Base-by-base conservation (phyloP, 1,140 invertebrate species). In the Zophobas morio region DNA sequence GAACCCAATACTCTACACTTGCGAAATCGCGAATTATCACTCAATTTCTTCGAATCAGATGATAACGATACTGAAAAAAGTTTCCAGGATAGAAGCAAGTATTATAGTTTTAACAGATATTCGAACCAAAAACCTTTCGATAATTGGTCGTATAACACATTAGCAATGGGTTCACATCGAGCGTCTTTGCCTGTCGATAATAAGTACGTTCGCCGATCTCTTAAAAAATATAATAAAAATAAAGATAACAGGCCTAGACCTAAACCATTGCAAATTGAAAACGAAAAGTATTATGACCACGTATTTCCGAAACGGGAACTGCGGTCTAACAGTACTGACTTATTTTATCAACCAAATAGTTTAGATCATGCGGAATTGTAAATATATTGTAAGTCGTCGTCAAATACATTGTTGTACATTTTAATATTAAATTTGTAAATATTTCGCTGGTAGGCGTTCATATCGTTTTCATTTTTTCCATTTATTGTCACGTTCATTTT, bases 341-440 rank as follows among this genome's bases (percentile, higher is more conserved):
- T 78, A 34, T 82, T 81, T 76, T 86, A 84, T 77, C 84, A 86
- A 72, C 82, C 83, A 8, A 81, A 81, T 78, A 82, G 79, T 77
- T 80, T 84, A 81, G 82, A 86, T 56, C 83, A 84, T 79, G 85
- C 84, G 33, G 85, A 86, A 82, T 78, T 86, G 82, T 86, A 84
- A 86, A 84, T 84, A 84, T 74, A 42, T 72, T 60, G 46, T 71
- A 71, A 72, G 51, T 53, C 51, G 70, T 72, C 46, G 70, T 42
- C 71, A 74, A 6, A 37, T 70, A 4, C 49, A 51, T 57, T 74
- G 51, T 56, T 74, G 51, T 56, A 53, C 39, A 74, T 74, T 74
- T 74, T 74, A 74, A 74, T 56, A 56, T 56, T 56, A 56, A 56
- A 56, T 74, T n/a, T 74, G 47, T 74, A 74, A 54, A 74, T 56